phyloP scores from a whole-genome alignment of 92 coral and sea anemone genomes.

The Porites lobata region DNA sequence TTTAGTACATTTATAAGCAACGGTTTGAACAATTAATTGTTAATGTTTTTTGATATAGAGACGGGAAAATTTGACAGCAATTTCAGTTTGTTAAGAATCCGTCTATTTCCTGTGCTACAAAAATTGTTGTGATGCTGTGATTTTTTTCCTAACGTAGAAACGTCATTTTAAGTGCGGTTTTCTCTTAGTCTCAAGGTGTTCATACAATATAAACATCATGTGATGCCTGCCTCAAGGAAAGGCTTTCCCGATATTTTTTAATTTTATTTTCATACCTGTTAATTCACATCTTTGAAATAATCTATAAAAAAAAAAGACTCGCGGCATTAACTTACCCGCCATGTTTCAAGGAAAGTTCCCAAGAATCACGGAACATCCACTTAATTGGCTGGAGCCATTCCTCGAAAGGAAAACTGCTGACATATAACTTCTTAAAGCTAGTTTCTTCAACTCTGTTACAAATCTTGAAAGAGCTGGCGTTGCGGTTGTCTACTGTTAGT shows the following conservation, averaged over 20 bases:
- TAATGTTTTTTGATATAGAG: no score
- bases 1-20: no score
- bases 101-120: no score
- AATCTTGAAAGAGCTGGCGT: neutral
- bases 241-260: neutral
- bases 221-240: neutral
- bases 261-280: neutral
- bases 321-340: conserved; percentile 34
- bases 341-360: neutral
- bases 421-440: conserved; percentile 34
- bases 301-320: neutral
- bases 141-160: no score
- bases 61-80: no score
- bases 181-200: conserved; percentile 1
- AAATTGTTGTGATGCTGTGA: no score
- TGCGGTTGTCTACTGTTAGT: conserved; percentile 55
- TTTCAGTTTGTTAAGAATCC: no score
- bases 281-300: neutral
- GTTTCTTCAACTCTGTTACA: conserved; percentile 20
- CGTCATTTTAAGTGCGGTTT: neutral
- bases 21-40: no score
- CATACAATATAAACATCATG: neutral
- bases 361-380: conserved; percentile 38
- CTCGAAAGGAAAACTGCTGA: conserved; percentile 23
- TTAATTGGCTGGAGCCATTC: conserved; percentile 26